phyloP scores from a whole-genome alignment of 2,113 vertebrate species.

The Scomber japonicus region DNA sequence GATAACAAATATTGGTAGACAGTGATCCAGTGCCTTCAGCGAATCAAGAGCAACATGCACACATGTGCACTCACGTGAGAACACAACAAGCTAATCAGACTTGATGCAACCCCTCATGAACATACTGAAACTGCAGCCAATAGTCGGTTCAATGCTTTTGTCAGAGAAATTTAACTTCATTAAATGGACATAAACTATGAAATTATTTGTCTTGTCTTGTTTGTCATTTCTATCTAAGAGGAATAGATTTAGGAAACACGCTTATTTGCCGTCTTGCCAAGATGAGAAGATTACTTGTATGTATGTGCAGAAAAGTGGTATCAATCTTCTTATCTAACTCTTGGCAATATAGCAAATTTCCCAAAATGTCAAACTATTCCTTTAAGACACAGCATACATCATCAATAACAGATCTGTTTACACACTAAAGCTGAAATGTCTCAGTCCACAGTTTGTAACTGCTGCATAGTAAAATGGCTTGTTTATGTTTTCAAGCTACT shows the following conservation, averaged over 20 bases:
- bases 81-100: conserved; percentile 40
- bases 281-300: neutral
- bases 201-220: conserved; percentile 10
- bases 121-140: conserved; percentile 51
- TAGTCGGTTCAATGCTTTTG: conserved; percentile 18
- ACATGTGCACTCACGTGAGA: conserved; percentile 3
- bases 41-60: conserved; percentile 45
- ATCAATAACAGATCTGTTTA: neutral
- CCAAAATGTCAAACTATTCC: neutral
- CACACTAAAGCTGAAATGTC: neutral
- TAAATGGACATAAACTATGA: conserved; percentile 30
- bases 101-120: conserved; percentile 48
- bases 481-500: neutral
- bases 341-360: neutral
- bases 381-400: neutral
- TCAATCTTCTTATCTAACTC: neutral
- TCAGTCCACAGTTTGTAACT: neutral
- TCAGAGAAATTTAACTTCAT: conserved; percentile 51
- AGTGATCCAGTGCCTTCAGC: conserved; percentile 57
- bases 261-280: neutral
- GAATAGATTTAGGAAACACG: neutral
- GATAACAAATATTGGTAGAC: conserved; percentile 70
- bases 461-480: neutral
- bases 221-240: conserved; percentile 30
- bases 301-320: neutral